phyloP scores from a whole-genome alignment of 2,797 vertebrate species.

The Poeciliopsis presidionis region DNA sequence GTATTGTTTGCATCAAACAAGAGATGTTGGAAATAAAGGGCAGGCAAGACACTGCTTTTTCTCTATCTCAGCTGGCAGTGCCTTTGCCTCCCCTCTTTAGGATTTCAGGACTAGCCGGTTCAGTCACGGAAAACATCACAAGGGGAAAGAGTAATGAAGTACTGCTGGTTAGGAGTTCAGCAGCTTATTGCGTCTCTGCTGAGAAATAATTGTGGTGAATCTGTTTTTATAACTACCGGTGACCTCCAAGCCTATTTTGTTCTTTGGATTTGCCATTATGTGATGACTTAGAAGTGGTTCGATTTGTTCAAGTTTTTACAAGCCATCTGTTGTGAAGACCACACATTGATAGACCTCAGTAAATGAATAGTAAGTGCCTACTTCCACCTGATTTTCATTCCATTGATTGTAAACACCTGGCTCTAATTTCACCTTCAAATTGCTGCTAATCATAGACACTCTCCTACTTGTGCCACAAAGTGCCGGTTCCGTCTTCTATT shows the following conservation, averaged over 20 bases:
- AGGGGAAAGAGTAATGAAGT: neutral
- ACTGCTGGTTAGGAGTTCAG: neutral
- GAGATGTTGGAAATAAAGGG: constrained; percentile 25
- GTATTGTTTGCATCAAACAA: constrained; percentile 43
- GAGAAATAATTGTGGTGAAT: neutral
- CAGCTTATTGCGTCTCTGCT: neutral
- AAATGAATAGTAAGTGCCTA: neutral
- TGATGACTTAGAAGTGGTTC: neutral
- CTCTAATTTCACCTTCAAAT: constrained; percentile 6
- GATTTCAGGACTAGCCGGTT: neutral
- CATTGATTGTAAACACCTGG: constrained; percentile 7
- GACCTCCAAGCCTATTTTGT: neutral
- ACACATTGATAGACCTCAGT: neutral
- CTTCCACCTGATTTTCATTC: neutral
- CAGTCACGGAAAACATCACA: neutral
- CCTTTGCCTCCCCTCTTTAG: neutral
- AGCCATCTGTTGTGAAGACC: neutral
- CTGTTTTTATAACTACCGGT: neutral
- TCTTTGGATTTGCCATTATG: neutral
- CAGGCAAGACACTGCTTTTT: constrained; percentile 20
- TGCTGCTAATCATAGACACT: neutral
- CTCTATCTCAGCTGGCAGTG: neutral
- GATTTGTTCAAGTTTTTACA: neutral
- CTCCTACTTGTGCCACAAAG: neutral
- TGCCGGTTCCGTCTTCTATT: neutral